phyloP scores from a whole-genome alignment of 2,113 vertebrate species.

The Notarius quadriscutis region DNA sequence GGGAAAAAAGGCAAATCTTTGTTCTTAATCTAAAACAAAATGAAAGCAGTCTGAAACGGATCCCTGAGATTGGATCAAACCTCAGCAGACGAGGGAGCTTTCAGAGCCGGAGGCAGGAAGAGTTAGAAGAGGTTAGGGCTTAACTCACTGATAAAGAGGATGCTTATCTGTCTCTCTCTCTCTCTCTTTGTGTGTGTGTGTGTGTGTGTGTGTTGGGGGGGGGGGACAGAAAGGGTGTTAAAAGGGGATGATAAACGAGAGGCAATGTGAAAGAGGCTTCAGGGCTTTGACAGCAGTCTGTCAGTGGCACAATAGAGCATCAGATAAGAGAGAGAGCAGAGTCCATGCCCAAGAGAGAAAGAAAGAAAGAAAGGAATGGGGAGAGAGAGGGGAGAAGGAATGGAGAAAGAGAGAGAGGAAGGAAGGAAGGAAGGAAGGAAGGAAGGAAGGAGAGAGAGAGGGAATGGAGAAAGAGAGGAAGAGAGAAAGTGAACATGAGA shows the following conservation, averaged over 20 bases:
- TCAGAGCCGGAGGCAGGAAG: conserved; percentile 32
- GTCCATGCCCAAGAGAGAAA: conserved; percentile 7
- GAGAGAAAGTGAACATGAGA: too few species aligned
- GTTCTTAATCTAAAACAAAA: conserved; percentile 48
- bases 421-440: background rate
- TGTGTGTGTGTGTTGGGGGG: conserved; percentile 37
- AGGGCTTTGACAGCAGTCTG: conserved; percentile 50
- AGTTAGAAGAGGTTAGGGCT: conserved; percentile 42
- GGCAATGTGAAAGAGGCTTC: conserved; percentile 50
- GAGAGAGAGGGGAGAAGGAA: background rate
- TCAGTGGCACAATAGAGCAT: conserved; percentile 51
- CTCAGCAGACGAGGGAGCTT: conserved; percentile 29
- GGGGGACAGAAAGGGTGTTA: conserved; percentile 31
- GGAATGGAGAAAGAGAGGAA: background rate
- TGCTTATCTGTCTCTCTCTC: conserved; percentile 49
- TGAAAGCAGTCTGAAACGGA: conserved; percentile 47
- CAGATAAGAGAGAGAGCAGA: conserved; percentile 46
- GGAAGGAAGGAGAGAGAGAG: background rate
- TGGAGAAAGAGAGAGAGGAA: background rate
- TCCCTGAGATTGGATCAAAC: conserved; percentile 42
- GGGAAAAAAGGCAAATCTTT: conserved; percentile 46
- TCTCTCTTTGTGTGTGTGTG: conserved; percentile 43
- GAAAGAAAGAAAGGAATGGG: background rate
- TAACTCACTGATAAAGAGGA: conserved; percentile 51
- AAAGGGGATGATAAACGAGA: conserved; percentile 52